Conservation (phyloP, 2,113 vertebrate species). For the Polypterus senegalus region DNA sequence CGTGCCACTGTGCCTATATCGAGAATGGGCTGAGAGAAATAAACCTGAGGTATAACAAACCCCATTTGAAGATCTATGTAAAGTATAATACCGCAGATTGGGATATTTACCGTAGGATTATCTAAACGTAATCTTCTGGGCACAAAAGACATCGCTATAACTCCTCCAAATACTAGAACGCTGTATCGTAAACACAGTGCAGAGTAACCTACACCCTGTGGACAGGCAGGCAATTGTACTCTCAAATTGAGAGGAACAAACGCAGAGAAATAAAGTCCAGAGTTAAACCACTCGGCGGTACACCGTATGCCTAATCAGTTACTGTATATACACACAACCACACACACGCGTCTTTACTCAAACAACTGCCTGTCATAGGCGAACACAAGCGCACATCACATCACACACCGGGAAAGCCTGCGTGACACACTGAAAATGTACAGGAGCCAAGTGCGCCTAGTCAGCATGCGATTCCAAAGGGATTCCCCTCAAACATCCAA, state of each 20-base stretch:
- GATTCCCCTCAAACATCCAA: slow-evolving; percentile 1
- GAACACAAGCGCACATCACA: background rate
- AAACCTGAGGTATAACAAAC: too few relatives aligned
- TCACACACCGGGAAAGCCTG: background rate
- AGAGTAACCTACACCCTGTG: background rate
- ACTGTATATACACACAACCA: background rate
- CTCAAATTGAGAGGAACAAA: background rate
- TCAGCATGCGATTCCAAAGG: background rate
- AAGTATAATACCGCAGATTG: too few relatives aligned
- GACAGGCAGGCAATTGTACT: too few relatives aligned
- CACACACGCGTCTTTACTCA: background rate
- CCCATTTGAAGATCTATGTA: too few relatives aligned
- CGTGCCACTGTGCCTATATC: too few relatives aligned
- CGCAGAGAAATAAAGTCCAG: background rate
- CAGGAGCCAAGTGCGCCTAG: background rate
- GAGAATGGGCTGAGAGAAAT: too few relatives aligned
- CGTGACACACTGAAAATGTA: background rate
- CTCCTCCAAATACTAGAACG: too few relatives aligned
- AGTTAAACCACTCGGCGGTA: background rate
- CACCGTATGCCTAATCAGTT: background rate
- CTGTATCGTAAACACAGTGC: background rate
- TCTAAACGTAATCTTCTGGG: too few relatives aligned
- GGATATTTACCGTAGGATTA: too few relatives aligned
- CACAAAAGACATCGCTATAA: too few relatives aligned
- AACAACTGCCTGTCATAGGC: background rate